Percentiles rank a stretch among this genome's conserved stretches.
These are phyloP conservation scores for Argopecten irradians DNA, from an alignment of 1,140 invertebrate genomes.

Conservation along the genomic window DNA sequence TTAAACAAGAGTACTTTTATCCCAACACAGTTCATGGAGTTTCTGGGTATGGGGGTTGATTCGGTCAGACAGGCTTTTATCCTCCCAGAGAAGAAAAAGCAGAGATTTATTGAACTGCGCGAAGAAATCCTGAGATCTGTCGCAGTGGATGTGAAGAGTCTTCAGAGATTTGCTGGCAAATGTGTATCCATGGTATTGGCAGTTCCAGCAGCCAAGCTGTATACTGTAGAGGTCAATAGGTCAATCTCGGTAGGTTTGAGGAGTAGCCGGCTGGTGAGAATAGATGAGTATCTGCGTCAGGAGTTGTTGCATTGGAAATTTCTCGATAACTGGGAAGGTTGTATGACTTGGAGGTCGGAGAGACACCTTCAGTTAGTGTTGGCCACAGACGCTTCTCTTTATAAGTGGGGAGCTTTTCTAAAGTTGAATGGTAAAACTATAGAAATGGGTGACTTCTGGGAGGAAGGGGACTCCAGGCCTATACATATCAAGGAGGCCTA, in stretches of 20 bases:
- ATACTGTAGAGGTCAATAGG: slow-evolving; percentile 42
- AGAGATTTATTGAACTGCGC: slow-evolving; percentile 28
- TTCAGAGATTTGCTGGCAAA: slow-evolving; percentile 48
- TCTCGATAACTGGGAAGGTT: slow-evolving; percentile 37
- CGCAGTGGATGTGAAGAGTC: slow-evolving; percentile 25
- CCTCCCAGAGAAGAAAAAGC: slow-evolving; percentile 41
- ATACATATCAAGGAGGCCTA: slow-evolving; percentile 39
- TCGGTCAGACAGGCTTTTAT: slow-evolving; percentile 39
- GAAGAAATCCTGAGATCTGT: slow-evolving; percentile 26
- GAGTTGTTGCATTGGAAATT: slow-evolving; percentile 41
- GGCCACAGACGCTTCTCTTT: slow-evolving; percentile 34
- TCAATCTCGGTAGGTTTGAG: neutral
- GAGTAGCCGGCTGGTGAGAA: slow-evolving; percentile 20
- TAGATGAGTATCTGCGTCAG: slow-evolving; percentile 12
- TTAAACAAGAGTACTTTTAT: slow-evolving; percentile 35
- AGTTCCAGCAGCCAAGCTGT: slow-evolving; percentile 43
- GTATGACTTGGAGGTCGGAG: slow-evolving; percentile 37
- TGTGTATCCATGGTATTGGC: slow-evolving; percentile 46
- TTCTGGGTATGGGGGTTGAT: slow-evolving; percentile 43
- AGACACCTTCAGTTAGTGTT: slow-evolving; percentile 34
- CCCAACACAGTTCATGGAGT: slow-evolving; percentile 23
- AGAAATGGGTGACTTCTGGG: slow-evolving; percentile 32
- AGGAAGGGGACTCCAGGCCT: slow-evolving; percentile 25
- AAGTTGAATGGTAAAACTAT: neutral
- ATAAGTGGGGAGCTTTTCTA: slow-evolving; percentile 38